Conservation (phyloP, 2,797 vertebrate genomes). For the Botia almorhae region DNA sequence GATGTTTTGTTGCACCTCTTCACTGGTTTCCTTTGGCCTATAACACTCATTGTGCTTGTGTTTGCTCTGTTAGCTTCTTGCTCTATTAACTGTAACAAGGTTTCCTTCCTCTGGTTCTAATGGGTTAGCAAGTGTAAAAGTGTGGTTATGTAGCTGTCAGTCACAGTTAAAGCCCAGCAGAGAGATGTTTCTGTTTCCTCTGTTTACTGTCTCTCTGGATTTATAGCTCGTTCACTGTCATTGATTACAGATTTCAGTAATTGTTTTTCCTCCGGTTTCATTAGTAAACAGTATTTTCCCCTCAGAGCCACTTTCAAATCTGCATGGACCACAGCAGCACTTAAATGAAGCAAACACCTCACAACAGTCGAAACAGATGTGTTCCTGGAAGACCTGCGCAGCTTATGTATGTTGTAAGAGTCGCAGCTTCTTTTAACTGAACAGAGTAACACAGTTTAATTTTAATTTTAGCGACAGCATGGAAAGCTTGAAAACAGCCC, state of each 20-base stretch:
- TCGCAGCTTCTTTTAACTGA: constrained; percentile 39
- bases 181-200: constrained; percentile 65
- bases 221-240: constrained; percentile 65
- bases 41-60: constrained; percentile 13
- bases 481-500: constrained; percentile 36
- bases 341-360: background rate
- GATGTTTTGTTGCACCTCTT: background rate
- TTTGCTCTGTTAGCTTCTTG: constrained; percentile 38
- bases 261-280: constrained; percentile 78
- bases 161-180: constrained; percentile 63
- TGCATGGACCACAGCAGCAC: background rate
- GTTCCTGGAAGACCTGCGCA: no score
- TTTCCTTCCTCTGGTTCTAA: constrained; percentile 63
- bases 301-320: constrained; percentile 60
- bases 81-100: constrained; percentile 13
- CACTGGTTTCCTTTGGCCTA: constrained; percentile 22
- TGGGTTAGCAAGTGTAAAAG: constrained; percentile 66
- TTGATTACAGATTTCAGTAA: constrained; percentile 76
- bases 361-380: constrained; percentile 2
- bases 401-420: constrained; percentile 14
- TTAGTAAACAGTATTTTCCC: constrained; percentile 77
- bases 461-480: background rate
- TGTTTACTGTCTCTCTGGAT: constrained; percentile 60
- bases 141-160: constrained; percentile 65
- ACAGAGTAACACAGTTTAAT: constrained; percentile 37